Evolutionary conservation across 2,797 vertebrate species (phyloP), one percentile per base, ranked within the genome.

Genomic region (Malurus leucopterus): DNA sequence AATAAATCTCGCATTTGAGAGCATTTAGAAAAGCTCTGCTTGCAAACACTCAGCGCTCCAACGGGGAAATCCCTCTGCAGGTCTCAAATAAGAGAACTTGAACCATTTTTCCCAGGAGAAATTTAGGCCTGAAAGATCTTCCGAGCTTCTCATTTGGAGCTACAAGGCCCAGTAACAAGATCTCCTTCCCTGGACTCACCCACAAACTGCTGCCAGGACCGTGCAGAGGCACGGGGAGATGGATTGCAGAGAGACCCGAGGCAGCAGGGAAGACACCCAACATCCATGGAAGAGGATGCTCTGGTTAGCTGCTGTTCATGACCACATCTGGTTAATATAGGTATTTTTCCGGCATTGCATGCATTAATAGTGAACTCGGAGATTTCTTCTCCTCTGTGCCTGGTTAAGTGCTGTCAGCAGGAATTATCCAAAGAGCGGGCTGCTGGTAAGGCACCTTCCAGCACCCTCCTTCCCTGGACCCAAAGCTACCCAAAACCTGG

Each of bases 61-160:
- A 87, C 63, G 29, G 74, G 91, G 91, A 94, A 93, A 93, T 91
- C 92, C 92, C 89, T 77, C 16, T 50, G 65, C 87, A 85, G 65
- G 82, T 91, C 82, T 93, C 76, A 83, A 90, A 77, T 93, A 68
- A 91, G 62, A 59, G 47, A 93, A 93, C 58, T 87, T 62, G 54
- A 94, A 89, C 65, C 59, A 38, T 76, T 93, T 90, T 72, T 40
- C 93, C 94, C 94, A 12, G 21, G 92, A 93, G 93, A 91, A 93
- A 95, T 94, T 90, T 83, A 90, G 78, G 76, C n/a, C 69, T 93
- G 82, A 91, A 94, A 94, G 62, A 91, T 71, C 93, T 82, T 77
- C 69, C 0, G 4, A 91, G 91, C 85, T 89, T 59, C 85, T 94
- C 2, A n/a, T 94, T 93, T 80, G 82, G 69, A 93, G 72, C 67